Conservation (phyloP, 2,113 vertebrate genomes). For the Tupaia chinensis region DNA sequence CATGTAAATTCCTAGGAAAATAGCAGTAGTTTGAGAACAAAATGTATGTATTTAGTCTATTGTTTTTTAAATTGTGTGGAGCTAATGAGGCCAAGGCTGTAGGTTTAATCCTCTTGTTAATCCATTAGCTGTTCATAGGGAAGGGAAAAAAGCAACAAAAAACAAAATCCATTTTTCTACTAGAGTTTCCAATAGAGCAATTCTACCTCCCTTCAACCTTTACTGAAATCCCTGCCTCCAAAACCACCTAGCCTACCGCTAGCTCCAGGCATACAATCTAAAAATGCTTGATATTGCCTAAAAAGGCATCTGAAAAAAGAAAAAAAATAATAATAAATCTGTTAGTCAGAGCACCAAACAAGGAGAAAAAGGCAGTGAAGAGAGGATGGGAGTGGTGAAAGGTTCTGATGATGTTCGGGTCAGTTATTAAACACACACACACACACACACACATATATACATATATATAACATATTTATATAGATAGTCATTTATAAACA, state of each 20-base stretch:
- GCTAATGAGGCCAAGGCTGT: not conserved
- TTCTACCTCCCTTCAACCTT: not conserved
- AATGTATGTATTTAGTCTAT: not conserved
- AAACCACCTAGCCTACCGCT: not conserved
- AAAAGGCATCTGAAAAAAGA: not conserved
- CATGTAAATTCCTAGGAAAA: conserved; percentile 42
- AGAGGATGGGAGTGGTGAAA: not conserved
- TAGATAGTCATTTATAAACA: not conserved
- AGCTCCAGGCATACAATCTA: too few species aligned
- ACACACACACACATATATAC: too few species aligned
- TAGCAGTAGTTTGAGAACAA: conserved; percentile 31
- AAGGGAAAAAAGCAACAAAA: not conserved
- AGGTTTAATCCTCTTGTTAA: not conserved
- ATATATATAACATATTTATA: too few species aligned
- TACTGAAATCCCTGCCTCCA: not conserved
- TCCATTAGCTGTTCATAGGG: not conserved
- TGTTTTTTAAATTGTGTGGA: not conserved
- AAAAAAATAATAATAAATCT: not conserved
- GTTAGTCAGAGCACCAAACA: not conserved
- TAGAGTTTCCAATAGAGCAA: not conserved
- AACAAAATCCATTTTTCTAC: not conserved
- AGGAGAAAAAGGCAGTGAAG: not conserved
- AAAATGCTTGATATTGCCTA: not conserved
- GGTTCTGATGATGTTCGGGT: not conserved
- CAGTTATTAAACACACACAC: not conserved